Evolutionary conservation across 1,140 invertebrate genomes (phyloP), one percentile per base, ranked within the genome.

Genomic region (Brachionus angularis): DNA sequence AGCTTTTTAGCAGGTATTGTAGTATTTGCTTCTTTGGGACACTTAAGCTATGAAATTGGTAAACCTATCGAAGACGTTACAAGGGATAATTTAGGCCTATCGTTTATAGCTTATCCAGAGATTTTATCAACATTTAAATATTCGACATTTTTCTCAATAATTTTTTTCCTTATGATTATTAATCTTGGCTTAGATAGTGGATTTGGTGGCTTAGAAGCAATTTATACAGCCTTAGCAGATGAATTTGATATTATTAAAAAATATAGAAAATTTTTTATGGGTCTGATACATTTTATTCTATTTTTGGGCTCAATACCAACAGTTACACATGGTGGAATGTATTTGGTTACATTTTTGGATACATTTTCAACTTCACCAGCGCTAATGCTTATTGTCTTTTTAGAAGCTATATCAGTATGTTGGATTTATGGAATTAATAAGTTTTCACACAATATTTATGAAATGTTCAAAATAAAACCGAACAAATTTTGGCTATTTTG

Each of bases 81-180:
- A 31, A 29, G 21, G 16, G 25, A 62, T n/a, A 89, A 89, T 78
- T 89, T 91, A 36, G 90, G 90, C 10, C 83, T 93, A 75, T 87
- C 91, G 71, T 93, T 93, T 79, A 88, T 93, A 25, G 88, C 91
- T 1, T 93, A 92, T 82, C 90, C 91, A 2, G 89, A 92, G 84
- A 90, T 89, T 21, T 85, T 93, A 77, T 87, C 89, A 42, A 90
- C 91, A 82, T 90, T 93, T 88, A 90, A 90, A 18, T 86, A 88
- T 29, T 85, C 89, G 4, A 88, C 89, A 79, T 79, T 92, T 10
- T 93, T 90, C 90, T 87, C 89, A 0, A 87, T 89, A 1, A 81
- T 92, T 73, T 93, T 93, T 81, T 93, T 93, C 84, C 88, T 90
- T 75, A 92, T 92, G 89, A 84, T 93, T 58, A 85, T 92, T 21